A percentile compares a stretch with the other conserved stretches of the same genome.
These are phyloP conservation scores for Gasteruption jaculator DNA, from an alignment of 2,888 invertebrate species.

Conservation along the genomic window DNA sequence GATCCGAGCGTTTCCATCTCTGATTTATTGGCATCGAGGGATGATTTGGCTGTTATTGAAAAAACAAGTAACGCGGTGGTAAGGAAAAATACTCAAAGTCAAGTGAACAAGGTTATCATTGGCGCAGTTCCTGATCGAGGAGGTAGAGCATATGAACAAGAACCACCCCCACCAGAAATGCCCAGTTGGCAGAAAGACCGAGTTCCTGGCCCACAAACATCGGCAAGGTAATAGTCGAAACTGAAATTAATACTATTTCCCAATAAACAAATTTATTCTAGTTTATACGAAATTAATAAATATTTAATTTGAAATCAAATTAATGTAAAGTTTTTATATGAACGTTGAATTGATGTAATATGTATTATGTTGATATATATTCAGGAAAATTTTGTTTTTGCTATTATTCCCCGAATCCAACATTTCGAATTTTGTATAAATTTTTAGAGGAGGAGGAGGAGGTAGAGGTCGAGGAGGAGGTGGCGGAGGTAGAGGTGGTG, in stretches of 20 bases:
- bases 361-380: no score
- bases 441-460: no score
- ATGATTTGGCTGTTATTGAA: slow-evolving; percentile 80
- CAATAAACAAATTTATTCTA: no score
- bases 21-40: slow-evolving; percentile 79
- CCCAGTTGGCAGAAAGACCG: slow-evolving; percentile 84
- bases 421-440: no score
- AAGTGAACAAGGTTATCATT: slow-evolving; percentile 85
- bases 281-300: no score
- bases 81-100: slow-evolving; percentile 76
- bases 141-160: slow-evolving; percentile 85
- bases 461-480: slow-evolving; percentile 22
- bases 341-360: no score
- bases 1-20: slow-evolving; percentile 68
- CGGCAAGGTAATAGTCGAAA: no score
- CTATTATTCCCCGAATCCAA: no score
- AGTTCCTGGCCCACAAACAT: slow-evolving; percentile 49
- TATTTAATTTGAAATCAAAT: no score
- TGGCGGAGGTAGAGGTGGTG: slow-evolving; percentile 30
- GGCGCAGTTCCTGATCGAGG: slow-evolving; percentile 92
- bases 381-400: no score
- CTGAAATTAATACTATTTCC: no score
- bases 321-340: no score
- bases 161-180: slow-evolving; percentile 95
- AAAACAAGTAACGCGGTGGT: slow-evolving; percentile 87